Evolutionary conservation across 2,113 vertebrate species (phyloP).

Genomic region (Pachypanchax playfairii): DNA sequence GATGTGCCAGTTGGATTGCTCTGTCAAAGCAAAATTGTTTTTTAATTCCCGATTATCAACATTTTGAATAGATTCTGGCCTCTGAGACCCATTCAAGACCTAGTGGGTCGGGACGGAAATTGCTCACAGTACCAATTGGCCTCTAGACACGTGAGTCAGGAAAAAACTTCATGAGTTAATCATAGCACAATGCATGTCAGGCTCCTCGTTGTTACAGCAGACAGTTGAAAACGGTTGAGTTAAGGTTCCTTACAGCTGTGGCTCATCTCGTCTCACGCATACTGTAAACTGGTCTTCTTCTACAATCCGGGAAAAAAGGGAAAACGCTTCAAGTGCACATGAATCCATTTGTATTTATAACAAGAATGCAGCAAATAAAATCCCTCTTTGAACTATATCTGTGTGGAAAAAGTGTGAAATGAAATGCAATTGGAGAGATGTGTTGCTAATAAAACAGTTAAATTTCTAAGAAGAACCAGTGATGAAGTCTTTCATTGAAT

Average conservation of each 20-base stretch:
- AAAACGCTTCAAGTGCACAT: slow-evolving; percentile 1
- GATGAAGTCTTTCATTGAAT: slow-evolving; percentile 1
- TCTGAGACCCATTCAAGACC: slow-evolving; percentile 42
- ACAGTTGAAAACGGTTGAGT: not conserved
- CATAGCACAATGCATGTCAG: slow-evolving; percentile 49
- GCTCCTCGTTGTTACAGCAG: slow-evolving; percentile 20
- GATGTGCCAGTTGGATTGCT: slow-evolving; percentile 46
- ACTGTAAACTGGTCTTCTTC: no score
- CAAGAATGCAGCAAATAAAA: slow-evolving; percentile 1
- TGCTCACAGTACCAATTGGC: slow-evolving; percentile 59
- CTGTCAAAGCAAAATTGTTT: slow-evolving; percentile 51
- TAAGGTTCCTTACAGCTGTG: not conserved
- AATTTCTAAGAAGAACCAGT: slow-evolving; percentile 19
- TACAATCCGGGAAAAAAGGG: not conserved
- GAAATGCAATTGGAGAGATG: slow-evolving; percentile 19
- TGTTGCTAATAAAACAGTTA: slow-evolving; percentile 39
- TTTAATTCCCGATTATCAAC: slow-evolving; percentile 64
- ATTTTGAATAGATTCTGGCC: slow-evolving; percentile 56
- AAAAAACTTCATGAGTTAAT: slow-evolving; percentile 62
- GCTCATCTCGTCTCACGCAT: no score
- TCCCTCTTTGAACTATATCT: slow-evolving; percentile 6
- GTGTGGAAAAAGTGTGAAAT: slow-evolving; percentile 21
- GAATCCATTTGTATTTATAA: not conserved
- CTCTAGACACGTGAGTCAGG: slow-evolving; percentile 46
- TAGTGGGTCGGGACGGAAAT: slow-evolving; percentile 53